Conservation (phyloP, 1,140 invertebrate genomes). For the Drosophila mauritiana region DNA sequence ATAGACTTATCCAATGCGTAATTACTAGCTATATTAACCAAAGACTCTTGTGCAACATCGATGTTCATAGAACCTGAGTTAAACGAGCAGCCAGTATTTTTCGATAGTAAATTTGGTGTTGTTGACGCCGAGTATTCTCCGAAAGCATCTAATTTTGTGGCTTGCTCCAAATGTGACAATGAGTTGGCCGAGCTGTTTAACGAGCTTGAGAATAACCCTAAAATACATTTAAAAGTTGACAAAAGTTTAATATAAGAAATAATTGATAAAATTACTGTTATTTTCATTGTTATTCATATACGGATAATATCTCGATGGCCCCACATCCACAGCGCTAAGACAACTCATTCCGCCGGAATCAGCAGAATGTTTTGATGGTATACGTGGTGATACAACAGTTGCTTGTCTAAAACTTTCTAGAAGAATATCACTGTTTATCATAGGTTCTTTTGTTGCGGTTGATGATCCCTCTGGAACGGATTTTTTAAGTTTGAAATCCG, state of each 20-base stretch:
- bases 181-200: slow-evolving; percentile 38
- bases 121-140: slow-evolving; percentile 34
- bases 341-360: slow-evolving; percentile 16
- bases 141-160: slow-evolving; percentile 21
- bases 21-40: slow-evolving; percentile 14
- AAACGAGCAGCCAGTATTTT: slow-evolving; percentile 4
- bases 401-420: slow-evolving; percentile 55
- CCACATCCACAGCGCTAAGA: not conserved
- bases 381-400: slow-evolving; percentile 19
- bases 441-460: slow-evolving; percentile 3
- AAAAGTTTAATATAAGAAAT: not conserved
- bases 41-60: slow-evolving; percentile 11
- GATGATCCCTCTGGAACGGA: slow-evolving; percentile 13
- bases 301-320: slow-evolving; percentile 31
- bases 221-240: slow-evolving; percentile 12
- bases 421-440: slow-evolving; percentile 36
- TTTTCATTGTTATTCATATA: slow-evolving; percentile 46
- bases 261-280: slow-evolving; percentile 40
- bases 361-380: slow-evolving; percentile 23
- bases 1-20: slow-evolving; percentile 29
- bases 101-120: slow-evolving; percentile 31
- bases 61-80: slow-evolving; percentile 1
- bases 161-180: slow-evolving; percentile 43
- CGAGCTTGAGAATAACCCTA: slow-evolving; percentile 21
- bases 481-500: slow-evolving; percentile 14